A percentile compares a stretch with the other conserved stretches of the same genome.
These are phyloP conservation scores for Chionomys nivalis DNA, from an alignment of 2,113 vertebrate species.

Conservation along the genomic window DNA sequence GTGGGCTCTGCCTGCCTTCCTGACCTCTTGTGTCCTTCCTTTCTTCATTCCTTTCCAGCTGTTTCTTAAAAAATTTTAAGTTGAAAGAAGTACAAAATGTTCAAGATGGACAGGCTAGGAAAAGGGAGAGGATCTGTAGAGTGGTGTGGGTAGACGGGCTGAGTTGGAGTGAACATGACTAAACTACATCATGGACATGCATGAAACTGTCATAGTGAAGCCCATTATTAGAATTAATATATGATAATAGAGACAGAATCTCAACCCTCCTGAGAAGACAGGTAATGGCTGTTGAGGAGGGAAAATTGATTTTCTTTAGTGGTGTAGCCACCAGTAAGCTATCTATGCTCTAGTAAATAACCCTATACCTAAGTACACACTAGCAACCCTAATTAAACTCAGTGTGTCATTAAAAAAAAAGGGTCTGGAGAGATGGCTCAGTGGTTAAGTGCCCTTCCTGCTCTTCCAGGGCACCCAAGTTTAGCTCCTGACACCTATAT, in stretches of 20 bases:
- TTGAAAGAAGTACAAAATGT: neutral
- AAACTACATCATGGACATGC: neutral
- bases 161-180: neutral
- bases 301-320: neutral
- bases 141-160: neutral
- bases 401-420: neutral
- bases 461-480: neutral
- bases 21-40: neutral
- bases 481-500: neutral
- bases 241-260: neutral
- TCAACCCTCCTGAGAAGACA: neutral
- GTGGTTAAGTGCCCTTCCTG: neutral
- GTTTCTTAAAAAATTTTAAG: neutral
- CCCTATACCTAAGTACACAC: too few species aligned
- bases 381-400: neutral
- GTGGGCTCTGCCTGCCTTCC: neutral
- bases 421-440: neutral
- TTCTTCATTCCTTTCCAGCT: neutral
- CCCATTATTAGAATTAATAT: neutral
- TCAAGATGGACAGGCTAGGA: neutral
- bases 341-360: neutral
- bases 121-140: neutral
- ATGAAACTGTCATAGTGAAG: neutral
- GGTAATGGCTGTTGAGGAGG: neutral
- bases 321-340: neutral